phyloP scores from a whole-genome alignment of 2,113 vertebrate species.

The Rattus rattus region DNA sequence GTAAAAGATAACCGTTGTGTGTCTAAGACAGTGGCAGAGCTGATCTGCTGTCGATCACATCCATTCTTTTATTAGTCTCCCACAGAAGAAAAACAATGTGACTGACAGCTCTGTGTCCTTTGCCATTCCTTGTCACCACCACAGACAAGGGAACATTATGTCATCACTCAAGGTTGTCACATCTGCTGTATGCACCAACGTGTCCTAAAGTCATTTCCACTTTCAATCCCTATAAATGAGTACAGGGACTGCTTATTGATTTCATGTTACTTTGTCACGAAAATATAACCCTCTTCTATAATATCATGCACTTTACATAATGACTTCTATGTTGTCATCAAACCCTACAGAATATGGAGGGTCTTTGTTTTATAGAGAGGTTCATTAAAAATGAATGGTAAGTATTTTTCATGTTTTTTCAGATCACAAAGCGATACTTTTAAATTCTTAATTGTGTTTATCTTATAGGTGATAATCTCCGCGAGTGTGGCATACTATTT shows the following conservation, averaged over 20 bases:
- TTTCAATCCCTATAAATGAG: slow-evolving; percentile 69
- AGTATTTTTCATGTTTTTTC: not conserved
- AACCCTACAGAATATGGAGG: not conserved
- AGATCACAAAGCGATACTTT: not conserved
- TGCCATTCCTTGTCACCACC: slow-evolving; percentile 85
- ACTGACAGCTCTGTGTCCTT: slow-evolving; percentile 87
- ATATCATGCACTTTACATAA: not conserved
- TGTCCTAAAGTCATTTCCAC: slow-evolving; percentile 82
- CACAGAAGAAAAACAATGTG: slow-evolving; percentile 87
- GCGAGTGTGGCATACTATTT: not conserved
- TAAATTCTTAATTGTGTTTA: not conserved
- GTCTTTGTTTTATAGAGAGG: not conserved
- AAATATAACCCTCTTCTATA: slow-evolving; percentile 61
- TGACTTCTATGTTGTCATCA: not conserved
- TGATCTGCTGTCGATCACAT: slow-evolving; percentile 81
- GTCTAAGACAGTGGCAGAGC: slow-evolving; percentile 67
- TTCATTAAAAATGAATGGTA: not conserved
- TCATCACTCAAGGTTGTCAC: slow-evolving; percentile 86
- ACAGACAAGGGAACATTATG: slow-evolving; percentile 84
- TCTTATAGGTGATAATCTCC: not conserved
- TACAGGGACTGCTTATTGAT: slow-evolving; percentile 60
- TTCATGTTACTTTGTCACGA: slow-evolving; percentile 66
- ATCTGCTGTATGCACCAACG: slow-evolving; percentile 77
- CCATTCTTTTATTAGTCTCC: slow-evolving; percentile 85
- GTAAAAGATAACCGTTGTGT: slow-evolving; percentile 56